These are phyloP conservation scores for Symphodus melops DNA, from an alignment of 2,113 vertebrate genomes.

Conservation along the genomic window DNA sequence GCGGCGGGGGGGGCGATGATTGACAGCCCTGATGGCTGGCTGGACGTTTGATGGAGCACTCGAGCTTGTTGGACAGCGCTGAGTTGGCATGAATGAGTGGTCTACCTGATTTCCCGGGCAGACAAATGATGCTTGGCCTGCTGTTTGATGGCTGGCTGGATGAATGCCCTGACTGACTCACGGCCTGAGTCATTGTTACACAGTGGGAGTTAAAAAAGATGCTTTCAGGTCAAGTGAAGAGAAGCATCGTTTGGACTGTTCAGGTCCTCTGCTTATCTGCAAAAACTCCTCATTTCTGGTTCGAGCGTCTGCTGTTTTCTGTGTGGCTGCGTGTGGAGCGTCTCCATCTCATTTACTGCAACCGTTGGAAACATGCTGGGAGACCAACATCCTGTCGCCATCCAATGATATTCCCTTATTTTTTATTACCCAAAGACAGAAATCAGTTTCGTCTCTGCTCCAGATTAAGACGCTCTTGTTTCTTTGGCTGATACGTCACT, in stretches of 20 bases:
- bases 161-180: slow-evolving; percentile 27
- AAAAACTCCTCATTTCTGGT: background rate
- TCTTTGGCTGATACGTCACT: too few relatives aligned
- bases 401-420: too few relatives aligned
- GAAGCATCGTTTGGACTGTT: slow-evolving; percentile 3
- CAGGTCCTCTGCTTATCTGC: background rate
- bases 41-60: slow-evolving; percentile 23
- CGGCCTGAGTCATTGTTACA: slow-evolving; percentile 41
- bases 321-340: too few relatives aligned
- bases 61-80: slow-evolving; percentile 2
- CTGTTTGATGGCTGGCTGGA: slow-evolving; percentile 24
- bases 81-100: slow-evolving; percentile 32
- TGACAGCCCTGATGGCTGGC: slow-evolving; percentile 19
- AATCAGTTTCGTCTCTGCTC: too few relatives aligned
- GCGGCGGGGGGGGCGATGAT: slow-evolving; percentile 11
- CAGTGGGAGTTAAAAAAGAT: slow-evolving; percentile 12
- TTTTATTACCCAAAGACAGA: too few relatives aligned
- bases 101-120: slow-evolving; percentile 32
- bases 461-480: too few relatives aligned
- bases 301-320: background rate
- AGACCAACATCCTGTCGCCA: too few relatives aligned
- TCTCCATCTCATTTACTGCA: too few relatives aligned
- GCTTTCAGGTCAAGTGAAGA: slow-evolving; percentile 30
- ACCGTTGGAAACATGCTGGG: too few relatives aligned
- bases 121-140: slow-evolving; percentile 32